Conservation (phyloP, 2,113 vertebrate genomes). For the Sinosuthora webbiana region DNA sequence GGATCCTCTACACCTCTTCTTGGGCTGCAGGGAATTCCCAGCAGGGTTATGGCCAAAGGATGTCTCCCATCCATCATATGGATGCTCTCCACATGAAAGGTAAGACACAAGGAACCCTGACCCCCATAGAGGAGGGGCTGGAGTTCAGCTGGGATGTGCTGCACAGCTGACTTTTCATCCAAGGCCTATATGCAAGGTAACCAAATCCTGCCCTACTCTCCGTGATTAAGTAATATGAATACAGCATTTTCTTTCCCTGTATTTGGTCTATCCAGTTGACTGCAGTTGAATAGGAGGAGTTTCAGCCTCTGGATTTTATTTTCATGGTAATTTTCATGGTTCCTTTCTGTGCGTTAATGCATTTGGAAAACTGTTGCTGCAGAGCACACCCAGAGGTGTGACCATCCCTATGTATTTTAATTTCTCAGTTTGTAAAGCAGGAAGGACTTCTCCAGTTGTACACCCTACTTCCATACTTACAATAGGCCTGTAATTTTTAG, state of each 20-base stretch:
- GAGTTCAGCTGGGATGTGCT: background rate
- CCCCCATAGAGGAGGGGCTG: fast-evolving
- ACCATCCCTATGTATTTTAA: background rate
- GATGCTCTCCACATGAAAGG: background rate
- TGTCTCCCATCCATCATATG: background rate
- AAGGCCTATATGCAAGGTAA: background rate
- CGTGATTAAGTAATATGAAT: background rate
- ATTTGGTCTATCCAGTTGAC: background rate
- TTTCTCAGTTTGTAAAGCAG: background rate
- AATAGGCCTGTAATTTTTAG: background rate
- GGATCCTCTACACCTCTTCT: background rate
- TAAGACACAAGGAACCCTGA: background rate
- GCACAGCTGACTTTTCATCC: fast-evolving
- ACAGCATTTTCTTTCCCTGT: background rate
- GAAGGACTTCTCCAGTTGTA: background rate
- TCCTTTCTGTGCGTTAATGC: background rate
- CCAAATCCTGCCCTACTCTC: background rate
- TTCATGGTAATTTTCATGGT: background rate
- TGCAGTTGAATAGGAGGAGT: background rate
- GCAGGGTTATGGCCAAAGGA: background rate
- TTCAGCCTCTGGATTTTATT: background rate
- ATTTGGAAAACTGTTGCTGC: background rate
- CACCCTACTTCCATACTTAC: background rate
- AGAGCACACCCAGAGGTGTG: background rate
- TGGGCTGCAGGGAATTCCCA: background rate